Base-by-base conservation (phyloP, 1,140 invertebrate species). In the Trachymyrmex septentrionalis region DNA sequence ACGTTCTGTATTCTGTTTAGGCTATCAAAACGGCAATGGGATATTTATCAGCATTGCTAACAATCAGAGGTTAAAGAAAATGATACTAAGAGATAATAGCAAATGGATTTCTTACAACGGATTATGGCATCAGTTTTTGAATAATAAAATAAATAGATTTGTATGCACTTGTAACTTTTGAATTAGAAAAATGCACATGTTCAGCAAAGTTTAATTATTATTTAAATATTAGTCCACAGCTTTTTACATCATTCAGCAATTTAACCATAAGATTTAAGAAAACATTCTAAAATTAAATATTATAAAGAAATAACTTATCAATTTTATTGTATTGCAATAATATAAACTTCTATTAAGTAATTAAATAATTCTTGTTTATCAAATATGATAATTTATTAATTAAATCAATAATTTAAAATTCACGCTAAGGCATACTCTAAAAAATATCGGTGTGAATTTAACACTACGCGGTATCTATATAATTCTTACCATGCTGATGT, bases 41-140 rank as follows among this genome's bases (percentile, higher is more conserved):
- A 55, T 78, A 78, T 6, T 64, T 78, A 50, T 80, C 77, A 24
- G 27, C 63, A 3, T 19, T 80, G 9, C 7, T 80, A 24, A 55
- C 77, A 67, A 80, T 80, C 16, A 80, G 16, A 55, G 63, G 14
- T 38, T 61, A 61, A 9, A 44, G 1, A 34, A 61, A 27, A 19
- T 16, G 2, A 48, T 19, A 16, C 6, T n/a, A 19, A 21, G 0
- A n/a, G 14, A 24, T 50, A 61, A 48, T 19, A 61, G 4, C 38
- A 24, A 53, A 53, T 19, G 16, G 30, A 66, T 66, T 53, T 34
- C 1, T 12, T 21, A 64, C 2, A 50, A 53, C 4, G 63, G 61
- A 78, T 12, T 50, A 44, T 3, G 24, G 6, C 14, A 72, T 50
- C 5, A 6, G 12, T 34, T 73, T 55, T 73, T 10, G 3, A 73